A percentile compares a stretch with the other conserved stretches of the same genome.
Evolutionary conservation across 2,113 vertebrate genomes (phyloP).

Genomic region (Murina feae): DNA sequence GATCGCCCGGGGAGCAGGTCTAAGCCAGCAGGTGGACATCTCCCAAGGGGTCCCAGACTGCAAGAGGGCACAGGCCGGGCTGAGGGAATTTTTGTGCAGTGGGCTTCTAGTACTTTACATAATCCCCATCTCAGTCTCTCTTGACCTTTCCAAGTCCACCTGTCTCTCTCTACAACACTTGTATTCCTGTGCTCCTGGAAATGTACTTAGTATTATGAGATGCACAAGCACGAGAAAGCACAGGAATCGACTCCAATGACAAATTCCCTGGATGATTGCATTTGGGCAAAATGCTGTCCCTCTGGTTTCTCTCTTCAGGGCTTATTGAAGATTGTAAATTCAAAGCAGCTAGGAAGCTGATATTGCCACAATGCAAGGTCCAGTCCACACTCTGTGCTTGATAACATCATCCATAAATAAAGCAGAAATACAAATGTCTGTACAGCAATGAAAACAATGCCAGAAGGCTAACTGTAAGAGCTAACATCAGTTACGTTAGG

Average conservation of each 20-base stretch:
- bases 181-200: not conserved
- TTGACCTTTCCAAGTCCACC: not conserved
- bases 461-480: not conserved
- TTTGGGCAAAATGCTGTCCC: not conserved
- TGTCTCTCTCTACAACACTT: not conserved
- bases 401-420: not conserved
- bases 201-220: not conserved
- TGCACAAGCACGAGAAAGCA: not conserved
- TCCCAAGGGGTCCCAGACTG: too few species aligned
- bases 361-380: not conserved
- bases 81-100: too few species aligned
- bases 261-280: not conserved
- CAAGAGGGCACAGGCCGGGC: too few species aligned
- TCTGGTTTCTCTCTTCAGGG: not conserved
- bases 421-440: not conserved
- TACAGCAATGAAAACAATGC: not conserved
- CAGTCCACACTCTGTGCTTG: not conserved
- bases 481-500: not conserved
- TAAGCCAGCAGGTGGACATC: too few species aligned
- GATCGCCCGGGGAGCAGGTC: too few species aligned
- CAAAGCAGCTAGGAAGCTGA: not conserved
- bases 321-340: not conserved
- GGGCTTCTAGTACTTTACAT: too few species aligned
- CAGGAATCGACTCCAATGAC: not conserved
- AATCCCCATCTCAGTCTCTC: not conserved